Evolutionary conservation across 2,113 vertebrate genomes (phyloP).

Genomic region (Procavia capensis): DNA sequence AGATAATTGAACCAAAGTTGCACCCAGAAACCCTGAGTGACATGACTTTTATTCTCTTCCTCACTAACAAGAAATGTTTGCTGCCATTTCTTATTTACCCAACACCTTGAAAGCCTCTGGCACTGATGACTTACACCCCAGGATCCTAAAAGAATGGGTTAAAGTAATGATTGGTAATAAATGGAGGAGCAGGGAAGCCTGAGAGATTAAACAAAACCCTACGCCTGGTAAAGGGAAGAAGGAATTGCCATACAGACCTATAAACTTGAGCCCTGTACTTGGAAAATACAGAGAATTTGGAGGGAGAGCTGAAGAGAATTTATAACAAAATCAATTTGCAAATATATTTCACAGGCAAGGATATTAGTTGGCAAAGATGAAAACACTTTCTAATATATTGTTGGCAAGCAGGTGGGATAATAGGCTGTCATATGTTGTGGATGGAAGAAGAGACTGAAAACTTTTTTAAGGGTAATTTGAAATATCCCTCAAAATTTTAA

Average conservation of each 20-base stretch:
- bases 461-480: neutral
- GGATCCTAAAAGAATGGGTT: constrained; percentile 76
- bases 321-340: constrained; percentile 53
- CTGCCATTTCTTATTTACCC: constrained; percentile 80
- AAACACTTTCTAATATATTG: constrained; percentile 1
- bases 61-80: constrained; percentile 69
- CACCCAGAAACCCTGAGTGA: constrained; percentile 76
- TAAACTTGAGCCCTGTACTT: constrained; percentile 44
- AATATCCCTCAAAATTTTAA: constrained; percentile 46
- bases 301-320: neutral
- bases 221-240: constrained; percentile 51
- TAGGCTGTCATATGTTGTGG: neutral
- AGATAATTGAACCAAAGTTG: constrained; percentile 82
- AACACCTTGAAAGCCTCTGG: constrained; percentile 74
- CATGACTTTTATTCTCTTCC: constrained; percentile 71
- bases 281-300: neutral
- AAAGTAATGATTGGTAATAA: constrained; percentile 74
- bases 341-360: constrained; percentile 61
- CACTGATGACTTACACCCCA: constrained; percentile 62
- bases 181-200: constrained; percentile 64
- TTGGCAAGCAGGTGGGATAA: neutral
- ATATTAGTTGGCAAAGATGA: constrained; percentile 38
- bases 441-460: neutral
- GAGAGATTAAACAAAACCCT: constrained; percentile 58
- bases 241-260: constrained; percentile 45